Evolutionary conservation across 2,888 invertebrate species (phyloP).

Genomic region (Scaptodrosophila latifasciaeformis): DNA sequence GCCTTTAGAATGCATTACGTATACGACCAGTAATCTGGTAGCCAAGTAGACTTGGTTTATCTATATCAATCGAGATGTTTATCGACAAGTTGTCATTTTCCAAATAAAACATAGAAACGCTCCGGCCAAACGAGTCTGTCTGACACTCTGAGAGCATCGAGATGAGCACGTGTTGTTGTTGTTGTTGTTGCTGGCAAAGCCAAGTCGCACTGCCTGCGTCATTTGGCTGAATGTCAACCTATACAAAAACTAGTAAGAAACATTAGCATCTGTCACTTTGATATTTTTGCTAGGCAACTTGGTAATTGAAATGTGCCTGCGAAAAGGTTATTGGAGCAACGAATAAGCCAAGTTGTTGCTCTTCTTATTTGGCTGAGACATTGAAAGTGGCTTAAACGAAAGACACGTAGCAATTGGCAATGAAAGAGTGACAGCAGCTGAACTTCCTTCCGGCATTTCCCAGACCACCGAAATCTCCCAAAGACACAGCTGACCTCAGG

Average conservation of each 20-base stretch:
- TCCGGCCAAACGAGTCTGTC: too few species aligned
- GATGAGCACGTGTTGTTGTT: too few species aligned
- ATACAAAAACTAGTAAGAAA: conserved; percentile 23
- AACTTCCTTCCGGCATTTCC: conserved; percentile 63
- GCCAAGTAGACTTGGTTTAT: too few species aligned
- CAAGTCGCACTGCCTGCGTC: conserved; percentile 6
- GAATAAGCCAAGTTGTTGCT: not conserved
- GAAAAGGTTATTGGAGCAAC: conserved; percentile 64
- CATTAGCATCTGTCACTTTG: conserved; percentile 47
- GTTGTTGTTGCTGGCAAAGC: conserved; percentile 17
- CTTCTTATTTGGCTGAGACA: conserved; percentile 22
- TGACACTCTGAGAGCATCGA: too few species aligned
- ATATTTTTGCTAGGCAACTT: conserved; percentile 12
- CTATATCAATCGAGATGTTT: too few species aligned
- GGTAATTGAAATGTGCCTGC: conserved; percentile 35
- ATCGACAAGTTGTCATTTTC: too few species aligned
- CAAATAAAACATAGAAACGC: too few species aligned
- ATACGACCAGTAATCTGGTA: too few species aligned
- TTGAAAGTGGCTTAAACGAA: conserved; percentile 25
- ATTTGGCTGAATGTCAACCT: conserved; percentile 54
- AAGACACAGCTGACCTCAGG: conserved; percentile 47
- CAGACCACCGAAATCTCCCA: conserved; percentile 9
- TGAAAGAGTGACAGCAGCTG: conserved; percentile 31
- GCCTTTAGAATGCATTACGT: too few species aligned
- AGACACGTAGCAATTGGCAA: not conserved